Conservation (phyloP, 2,888 invertebrate species). For the Opisthograptis luteolata region DNA sequence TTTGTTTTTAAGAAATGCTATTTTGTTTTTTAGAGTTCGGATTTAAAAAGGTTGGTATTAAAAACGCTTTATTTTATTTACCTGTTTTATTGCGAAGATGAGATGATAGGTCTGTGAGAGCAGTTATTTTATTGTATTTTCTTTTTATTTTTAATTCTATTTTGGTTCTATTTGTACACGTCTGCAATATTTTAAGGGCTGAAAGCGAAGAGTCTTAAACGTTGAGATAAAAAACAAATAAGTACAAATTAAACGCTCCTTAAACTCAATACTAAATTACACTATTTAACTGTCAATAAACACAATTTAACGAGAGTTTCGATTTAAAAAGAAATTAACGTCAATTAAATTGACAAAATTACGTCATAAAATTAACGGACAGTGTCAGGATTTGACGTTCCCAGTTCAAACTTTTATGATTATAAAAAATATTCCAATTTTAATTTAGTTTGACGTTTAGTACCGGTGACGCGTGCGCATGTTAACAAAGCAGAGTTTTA, state of each 20-base stretch:
- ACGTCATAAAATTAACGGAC: conserved; percentile 48
- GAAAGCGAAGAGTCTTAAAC: too few relatives aligned
- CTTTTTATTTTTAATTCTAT: too few relatives aligned
- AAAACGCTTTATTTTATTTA: conserved; percentile 48
- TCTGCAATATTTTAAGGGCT: too few relatives aligned
- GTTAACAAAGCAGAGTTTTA: conserved; percentile 55
- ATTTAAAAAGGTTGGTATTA: conserved; percentile 65
- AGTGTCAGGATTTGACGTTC: conserved; percentile 24
- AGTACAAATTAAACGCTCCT: conserved; percentile 47
- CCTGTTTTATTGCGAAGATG: conserved; percentile 31
- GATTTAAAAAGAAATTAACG: conserved; percentile 25
- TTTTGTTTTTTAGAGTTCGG: conserved; percentile 47
- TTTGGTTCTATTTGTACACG: too few relatives aligned
- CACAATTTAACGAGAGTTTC: conserved; percentile 48
- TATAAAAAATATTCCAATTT: conserved; percentile 29
- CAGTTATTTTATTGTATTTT: too few relatives aligned
- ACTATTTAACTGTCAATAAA: conserved; percentile 61
- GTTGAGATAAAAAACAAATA: too few relatives aligned
- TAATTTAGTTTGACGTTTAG: conserved; percentile 33
- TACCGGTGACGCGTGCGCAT: conserved; percentile 71
- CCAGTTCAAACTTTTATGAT: conserved; percentile 26
- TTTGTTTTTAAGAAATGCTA: conserved; percentile 52
- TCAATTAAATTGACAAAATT: conserved; percentile 38
- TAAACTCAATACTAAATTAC: conserved; percentile 50
- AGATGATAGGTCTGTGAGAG: too few relatives aligned